These are phyloP conservation scores for Allobates femoralis DNA, from an alignment of 2,797 vertebrate species.

Conservation along the genomic window DNA sequence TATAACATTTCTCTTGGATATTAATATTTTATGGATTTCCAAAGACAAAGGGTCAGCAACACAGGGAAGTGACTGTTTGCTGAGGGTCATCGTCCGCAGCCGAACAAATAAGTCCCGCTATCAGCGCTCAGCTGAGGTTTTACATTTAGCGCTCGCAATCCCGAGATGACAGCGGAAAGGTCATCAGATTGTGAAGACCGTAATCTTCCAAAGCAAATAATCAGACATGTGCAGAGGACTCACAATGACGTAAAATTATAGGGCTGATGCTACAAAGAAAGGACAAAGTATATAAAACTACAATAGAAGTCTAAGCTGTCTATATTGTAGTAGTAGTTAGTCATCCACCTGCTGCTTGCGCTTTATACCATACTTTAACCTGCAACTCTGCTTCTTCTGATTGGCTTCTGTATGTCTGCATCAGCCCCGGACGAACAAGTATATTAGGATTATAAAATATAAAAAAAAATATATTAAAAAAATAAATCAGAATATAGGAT, in stretches of 20 bases:
- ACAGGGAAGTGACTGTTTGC: background rate
- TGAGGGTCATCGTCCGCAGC: background rate
- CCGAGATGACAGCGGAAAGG: background rate
- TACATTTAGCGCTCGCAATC: slow-evolving; percentile 21
- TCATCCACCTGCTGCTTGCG: too few relatives aligned
- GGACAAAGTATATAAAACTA: background rate
- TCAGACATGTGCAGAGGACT: background rate
- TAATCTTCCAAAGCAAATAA: slow-evolving; percentile 30
- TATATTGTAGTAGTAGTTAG: too few relatives aligned
- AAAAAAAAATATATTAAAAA: too few relatives aligned
- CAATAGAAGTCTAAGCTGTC: background rate
- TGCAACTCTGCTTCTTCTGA: too few relatives aligned
- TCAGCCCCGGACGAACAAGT: too few relatives aligned
- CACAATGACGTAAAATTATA: background rate
- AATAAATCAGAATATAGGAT: too few relatives aligned
- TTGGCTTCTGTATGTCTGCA: too few relatives aligned
- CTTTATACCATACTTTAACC: too few relatives aligned
- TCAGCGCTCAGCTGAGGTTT: slow-evolving; percentile 17
- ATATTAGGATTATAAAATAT: too few relatives aligned
- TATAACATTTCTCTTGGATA: too few relatives aligned
- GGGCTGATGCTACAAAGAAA: background rate
- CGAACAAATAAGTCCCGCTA: slow-evolving; percentile 11
- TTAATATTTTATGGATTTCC: too few relatives aligned
- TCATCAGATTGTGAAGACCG: slow-evolving; percentile 23
- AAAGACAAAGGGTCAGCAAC: too few relatives aligned